These are phyloP conservation scores for Bombus cullumanus DNA, from an alignment of 1,140 invertebrate genomes.

Conservation along the genomic window DNA sequence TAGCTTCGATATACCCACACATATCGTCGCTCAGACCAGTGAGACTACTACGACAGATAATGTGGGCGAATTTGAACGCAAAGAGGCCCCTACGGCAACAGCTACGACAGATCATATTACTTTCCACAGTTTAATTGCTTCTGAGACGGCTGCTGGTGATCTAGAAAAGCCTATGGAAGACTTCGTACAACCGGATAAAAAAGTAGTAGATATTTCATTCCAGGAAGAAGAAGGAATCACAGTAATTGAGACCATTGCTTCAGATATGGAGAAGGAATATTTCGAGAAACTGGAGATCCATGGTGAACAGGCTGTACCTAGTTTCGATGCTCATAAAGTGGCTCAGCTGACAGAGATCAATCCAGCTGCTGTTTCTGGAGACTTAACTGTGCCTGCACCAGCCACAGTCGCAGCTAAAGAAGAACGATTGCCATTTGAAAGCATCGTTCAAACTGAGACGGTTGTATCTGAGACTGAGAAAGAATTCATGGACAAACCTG, in stretches of 20 bases:
- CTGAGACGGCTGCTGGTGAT: constrained; percentile 77
- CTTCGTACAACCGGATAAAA: constrained; percentile 78
- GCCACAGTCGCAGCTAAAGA: constrained; percentile 75
- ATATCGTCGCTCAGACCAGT: constrained; percentile 77
- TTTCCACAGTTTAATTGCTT: constrained; percentile 80
- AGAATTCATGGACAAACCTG: constrained; percentile 75
- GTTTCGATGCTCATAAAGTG: constrained; percentile 80
- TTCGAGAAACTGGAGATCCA: constrained; percentile 66
- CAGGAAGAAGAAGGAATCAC: constrained; percentile 78
- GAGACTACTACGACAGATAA: constrained; percentile 79
- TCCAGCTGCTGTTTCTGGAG: constrained; percentile 71
- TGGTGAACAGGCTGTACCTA: constrained; percentile 74
- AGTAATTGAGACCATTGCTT: constrained; percentile 78
- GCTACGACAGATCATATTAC: constrained; percentile 80
- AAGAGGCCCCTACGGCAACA: constrained; percentile 66
- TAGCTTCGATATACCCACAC: constrained; percentile 76
- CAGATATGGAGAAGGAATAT: constrained; percentile 81
- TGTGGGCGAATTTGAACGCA: constrained; percentile 70
- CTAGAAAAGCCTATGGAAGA: constrained; percentile 74
- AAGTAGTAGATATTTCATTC: constrained; percentile 78
- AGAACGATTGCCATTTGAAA: constrained; percentile 81
- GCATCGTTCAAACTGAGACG: constrained; percentile 81
- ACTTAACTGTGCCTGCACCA: constrained; percentile 70
- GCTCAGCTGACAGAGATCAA: constrained; percentile 80
- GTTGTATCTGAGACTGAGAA: constrained; percentile 83